Evolutionary conservation across 2,888 invertebrate species (phyloP), one percentile per base, ranked within the genome.

Genomic region (Allolobophora icterica): DNA sequence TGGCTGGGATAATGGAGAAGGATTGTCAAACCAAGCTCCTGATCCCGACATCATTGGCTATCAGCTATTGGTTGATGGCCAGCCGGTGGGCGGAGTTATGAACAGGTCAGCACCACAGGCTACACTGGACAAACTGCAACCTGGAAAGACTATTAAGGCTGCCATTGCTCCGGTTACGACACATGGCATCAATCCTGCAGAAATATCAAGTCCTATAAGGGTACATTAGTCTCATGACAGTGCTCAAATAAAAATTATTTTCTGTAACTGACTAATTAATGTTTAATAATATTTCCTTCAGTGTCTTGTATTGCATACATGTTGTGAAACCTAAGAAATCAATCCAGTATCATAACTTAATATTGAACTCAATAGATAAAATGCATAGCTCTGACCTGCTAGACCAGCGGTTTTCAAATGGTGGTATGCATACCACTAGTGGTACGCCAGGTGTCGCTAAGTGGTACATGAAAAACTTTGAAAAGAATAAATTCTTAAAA

Each of bases 91-190:
- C n/a, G 93, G 93, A 34, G 90, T 94, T 17, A 94, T 94, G 45
- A 93, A 91, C 90, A 93, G 93, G 71, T 94, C 94, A 89, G 93
- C 94, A 2, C 92, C 93, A 83, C 94, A 94, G 92, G 94, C 95
- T 93, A 93, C 94, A 92, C 94, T 95, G 84, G 95, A 95, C 93
- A 95, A 95, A 92, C 93, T 95, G 91, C 92, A 94, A 19, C 94
- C 95, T 90, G 95, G 95, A 94, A 84, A 42, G 89, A 58, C 87
- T 83, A 90, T 95, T 38, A 93, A 93, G 91, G 94, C 95, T 8
- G 92, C 94, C 89, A 94, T 95, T 33, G 93, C 94, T 15, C 94
- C 95, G 5, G 93, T 95, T 4, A 94, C 94, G 34, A 93, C 93
- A 42, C 94, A 94, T 91, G 91, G 90, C 13, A 33, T 87, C 45